Conservation (phyloP, 2,113 vertebrate genomes). For the Microtus richardsoni region DNA sequence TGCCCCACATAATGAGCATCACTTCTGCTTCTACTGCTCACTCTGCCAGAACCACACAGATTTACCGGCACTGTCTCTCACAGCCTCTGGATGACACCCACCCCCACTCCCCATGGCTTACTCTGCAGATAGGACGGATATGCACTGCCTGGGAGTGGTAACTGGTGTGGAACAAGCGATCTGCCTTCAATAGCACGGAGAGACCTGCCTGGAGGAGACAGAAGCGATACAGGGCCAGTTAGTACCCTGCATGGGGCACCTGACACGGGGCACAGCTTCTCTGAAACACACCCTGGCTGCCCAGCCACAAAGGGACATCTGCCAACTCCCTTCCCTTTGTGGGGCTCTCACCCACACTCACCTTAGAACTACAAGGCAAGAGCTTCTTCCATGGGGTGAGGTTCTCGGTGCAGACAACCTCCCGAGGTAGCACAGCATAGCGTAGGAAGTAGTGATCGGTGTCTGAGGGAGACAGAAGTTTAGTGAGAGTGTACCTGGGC, state of each 20-base stretch:
- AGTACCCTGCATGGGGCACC: neutral
- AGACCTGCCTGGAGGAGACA: constrained; percentile 91
- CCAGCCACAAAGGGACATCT: neutral
- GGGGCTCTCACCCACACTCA: constrained; percentile 67
- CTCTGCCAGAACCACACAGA: neutral
- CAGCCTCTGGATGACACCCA: neutral
- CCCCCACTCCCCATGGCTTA: constrained; percentile 69
- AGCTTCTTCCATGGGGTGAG: constrained; percentile 99
- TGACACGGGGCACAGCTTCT: neutral
- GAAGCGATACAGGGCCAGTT: neutral
- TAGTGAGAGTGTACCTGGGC: neutral
- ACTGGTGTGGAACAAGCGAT: constrained; percentile 97
- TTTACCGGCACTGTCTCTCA: neutral
- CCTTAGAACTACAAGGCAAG: constrained; percentile 97
- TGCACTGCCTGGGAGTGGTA: constrained; percentile 98
- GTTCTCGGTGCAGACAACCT: constrained; percentile 98
- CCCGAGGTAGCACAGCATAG: constrained; percentile 95
- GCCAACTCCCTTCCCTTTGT: no score
- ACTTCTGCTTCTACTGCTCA: neutral
- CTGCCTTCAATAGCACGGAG: constrained; percentile 95
- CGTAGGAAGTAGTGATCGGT: constrained; percentile 94
- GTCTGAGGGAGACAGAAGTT: constrained; percentile 83
- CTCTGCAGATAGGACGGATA: constrained; percentile 94
- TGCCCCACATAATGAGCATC: neutral
- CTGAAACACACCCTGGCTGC: neutral